Evolutionary conservation across 2,113 vertebrate species (phyloP).

Genomic region (Proteles cristata): DNA sequence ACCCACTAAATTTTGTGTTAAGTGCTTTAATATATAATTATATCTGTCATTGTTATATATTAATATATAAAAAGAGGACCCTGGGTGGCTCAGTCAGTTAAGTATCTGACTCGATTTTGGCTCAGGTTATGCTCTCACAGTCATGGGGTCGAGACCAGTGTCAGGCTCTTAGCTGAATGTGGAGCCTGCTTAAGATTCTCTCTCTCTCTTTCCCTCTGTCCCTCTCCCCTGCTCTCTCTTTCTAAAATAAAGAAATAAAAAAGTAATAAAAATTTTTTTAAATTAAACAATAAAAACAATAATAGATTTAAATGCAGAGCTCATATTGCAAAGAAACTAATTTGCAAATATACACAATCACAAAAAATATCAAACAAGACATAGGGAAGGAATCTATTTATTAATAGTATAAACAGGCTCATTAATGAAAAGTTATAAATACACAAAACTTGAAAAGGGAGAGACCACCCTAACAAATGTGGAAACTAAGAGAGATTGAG

Average conservation of each 20-base stretch:
- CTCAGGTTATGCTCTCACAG: no score
- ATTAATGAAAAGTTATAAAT: constrained; percentile 16
- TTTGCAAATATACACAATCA: background rate
- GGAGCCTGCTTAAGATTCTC: no score
- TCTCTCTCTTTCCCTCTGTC: no score
- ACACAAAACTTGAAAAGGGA: background rate
- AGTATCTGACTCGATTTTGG: no score
- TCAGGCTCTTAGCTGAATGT: no score
- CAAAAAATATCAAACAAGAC: background rate
- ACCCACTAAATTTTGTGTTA: background rate
- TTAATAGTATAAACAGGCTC: background rate
- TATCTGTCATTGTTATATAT: background rate
- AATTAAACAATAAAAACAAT: background rate
- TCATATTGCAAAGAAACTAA: background rate
- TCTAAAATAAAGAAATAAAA: no score
- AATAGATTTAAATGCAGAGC: background rate
- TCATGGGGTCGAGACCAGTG: no score
- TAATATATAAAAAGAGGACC: background rate
- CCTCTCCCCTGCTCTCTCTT: no score
- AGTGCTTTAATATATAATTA: background rate
- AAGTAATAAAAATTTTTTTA: no score
- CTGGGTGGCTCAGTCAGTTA: no score
- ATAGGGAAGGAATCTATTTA: background rate
- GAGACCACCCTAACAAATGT: background rate
- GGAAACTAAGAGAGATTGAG: background rate